Base-by-base conservation (phyloP, 2,888 invertebrate genomes). In the Xylota segnis region DNA sequence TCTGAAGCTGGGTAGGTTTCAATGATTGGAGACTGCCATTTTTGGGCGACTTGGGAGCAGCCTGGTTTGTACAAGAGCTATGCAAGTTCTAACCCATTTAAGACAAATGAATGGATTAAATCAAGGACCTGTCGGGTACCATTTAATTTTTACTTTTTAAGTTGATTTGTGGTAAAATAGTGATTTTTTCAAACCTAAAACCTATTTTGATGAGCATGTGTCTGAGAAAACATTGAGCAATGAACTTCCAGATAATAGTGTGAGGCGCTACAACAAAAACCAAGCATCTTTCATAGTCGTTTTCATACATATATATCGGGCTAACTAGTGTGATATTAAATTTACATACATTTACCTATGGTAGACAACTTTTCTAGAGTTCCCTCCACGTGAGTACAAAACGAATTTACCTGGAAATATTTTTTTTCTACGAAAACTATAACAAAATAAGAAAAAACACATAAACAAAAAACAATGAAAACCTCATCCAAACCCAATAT, bases 401-500 rank as follows among this genome's bases (percentile, higher is more conserved):
- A 45, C 54, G 43, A 61, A 54, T 52, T 61, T 54, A 70, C 29
- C 34, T 34, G 23, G 16, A 6, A 43, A 52, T 16, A 23, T 16
- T 43, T 50, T 59, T 58, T 27, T 5, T 34, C 52, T 14, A 66
- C 14, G 1, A 29, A 56, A 61, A 23, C 7, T 0, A 58, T n/a
- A 34, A 34, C 6, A 66, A 58, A 47, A 54, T 12, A 54, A 52
- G 9, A 29, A 43, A 10, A 18, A 37, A 54, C 10, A n/a, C 5
- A 27, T 9, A 16, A n/a, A 29, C 50, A 9, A 37, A 29, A 29
- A 40, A 89, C 79, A 68, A 89, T 88, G 88, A 89, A 90, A 89
- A 91, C 88, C 74, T 87, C 90, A 52, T 89, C 90, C 4, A 92
- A 91, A 88, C 88, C 89, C 65, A 89, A 90, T 77, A 89, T 88